These are phyloP conservation scores for Gonocerus acuteangulatus DNA, from an alignment of 2,888 invertebrate genomes.

Conservation along the genomic window DNA sequence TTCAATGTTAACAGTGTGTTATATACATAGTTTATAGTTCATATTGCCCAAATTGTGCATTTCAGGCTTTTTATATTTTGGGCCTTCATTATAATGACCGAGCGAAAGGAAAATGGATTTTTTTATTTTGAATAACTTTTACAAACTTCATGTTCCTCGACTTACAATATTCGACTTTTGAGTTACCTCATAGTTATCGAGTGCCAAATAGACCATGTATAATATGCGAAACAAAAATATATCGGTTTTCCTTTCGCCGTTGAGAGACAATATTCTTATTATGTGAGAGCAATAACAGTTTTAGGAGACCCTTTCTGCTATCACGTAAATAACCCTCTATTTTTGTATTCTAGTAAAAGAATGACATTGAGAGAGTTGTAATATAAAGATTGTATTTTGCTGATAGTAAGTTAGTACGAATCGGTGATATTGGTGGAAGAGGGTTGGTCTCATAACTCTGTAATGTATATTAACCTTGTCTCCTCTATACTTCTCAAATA, in stretches of 20 bases:
- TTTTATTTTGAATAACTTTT: slow-evolving; percentile 8
- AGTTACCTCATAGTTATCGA: slow-evolving; percentile 25
- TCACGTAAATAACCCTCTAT: slow-evolving; percentile 38
- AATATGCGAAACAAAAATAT: background rate
- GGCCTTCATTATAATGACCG: slow-evolving; percentile 24
- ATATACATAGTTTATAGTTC: slow-evolving; percentile 30
- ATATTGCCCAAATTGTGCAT: slow-evolving; percentile 26
- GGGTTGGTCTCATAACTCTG: slow-evolving; percentile 27
- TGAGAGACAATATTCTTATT: slow-evolving; percentile 37
- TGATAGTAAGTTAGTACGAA: slow-evolving; percentile 4
- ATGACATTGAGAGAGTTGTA: slow-evolving; percentile 26
- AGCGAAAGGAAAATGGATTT: slow-evolving; percentile 28
- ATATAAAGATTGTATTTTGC: slow-evolving; percentile 21
- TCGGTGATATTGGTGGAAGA: slow-evolving; percentile 22
- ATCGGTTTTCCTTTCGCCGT: slow-evolving; percentile 38
- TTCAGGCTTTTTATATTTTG: slow-evolving; percentile 22
- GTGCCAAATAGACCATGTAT: slow-evolving; percentile 26
- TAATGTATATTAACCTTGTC: slow-evolving; percentile 30
- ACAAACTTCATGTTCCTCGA: slow-evolving; percentile 12
- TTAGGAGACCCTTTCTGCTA: slow-evolving; percentile 35
- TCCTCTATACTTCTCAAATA: slow-evolving; percentile 28
- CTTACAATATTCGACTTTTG: slow-evolving; percentile 12
- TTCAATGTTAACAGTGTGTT: slow-evolving; percentile 34
- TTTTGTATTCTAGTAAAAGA: slow-evolving; percentile 37
- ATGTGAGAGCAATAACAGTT: slow-evolving; percentile 38